These are phyloP conservation scores for Rhyacophila brunnea DNA, from an alignment of 1,140 invertebrate genomes.

Conservation along the genomic window DNA sequence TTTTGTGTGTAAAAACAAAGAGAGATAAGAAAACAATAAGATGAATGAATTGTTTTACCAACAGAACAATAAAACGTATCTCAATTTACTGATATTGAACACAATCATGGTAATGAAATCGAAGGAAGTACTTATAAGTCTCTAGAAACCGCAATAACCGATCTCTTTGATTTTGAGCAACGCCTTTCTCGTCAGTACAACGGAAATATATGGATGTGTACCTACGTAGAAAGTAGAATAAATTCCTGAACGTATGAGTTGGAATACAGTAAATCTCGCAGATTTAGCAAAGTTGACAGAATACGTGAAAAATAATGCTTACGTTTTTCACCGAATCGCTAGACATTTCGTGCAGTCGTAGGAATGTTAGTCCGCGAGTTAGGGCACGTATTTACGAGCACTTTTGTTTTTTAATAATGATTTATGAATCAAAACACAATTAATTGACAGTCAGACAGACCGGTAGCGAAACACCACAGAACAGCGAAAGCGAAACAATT, in stretches of 20 bases:
- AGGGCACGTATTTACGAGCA: not conserved
- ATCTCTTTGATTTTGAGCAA: constrained; percentile 14
- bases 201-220: not conserved
- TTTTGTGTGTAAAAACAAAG: too few species aligned
- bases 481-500: not conserved
- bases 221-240: constrained; percentile 18
- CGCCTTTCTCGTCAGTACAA: constrained; percentile 8
- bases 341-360: constrained; percentile 38
- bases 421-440: not conserved
- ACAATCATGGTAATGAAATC: not conserved
- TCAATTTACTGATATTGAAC: not conserved
- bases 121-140: not conserved
- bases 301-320: constrained; percentile 35
- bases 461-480: not conserved
- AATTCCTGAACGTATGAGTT: constrained; percentile 23
- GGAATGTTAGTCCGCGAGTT: not conserved
- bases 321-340: constrained; percentile 48
- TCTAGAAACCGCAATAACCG: too few species aligned
- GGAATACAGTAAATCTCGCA: constrained; percentile 8
- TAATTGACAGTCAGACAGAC: constrained; percentile 1
- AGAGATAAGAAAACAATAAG: too few species aligned
- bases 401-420: not conserved
- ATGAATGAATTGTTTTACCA: not conserved
- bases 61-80: not conserved
- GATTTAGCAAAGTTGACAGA: not conserved